phyloP scores from a whole-genome alignment of 2,888 invertebrate genomes.

The Macaria liturata region DNA sequence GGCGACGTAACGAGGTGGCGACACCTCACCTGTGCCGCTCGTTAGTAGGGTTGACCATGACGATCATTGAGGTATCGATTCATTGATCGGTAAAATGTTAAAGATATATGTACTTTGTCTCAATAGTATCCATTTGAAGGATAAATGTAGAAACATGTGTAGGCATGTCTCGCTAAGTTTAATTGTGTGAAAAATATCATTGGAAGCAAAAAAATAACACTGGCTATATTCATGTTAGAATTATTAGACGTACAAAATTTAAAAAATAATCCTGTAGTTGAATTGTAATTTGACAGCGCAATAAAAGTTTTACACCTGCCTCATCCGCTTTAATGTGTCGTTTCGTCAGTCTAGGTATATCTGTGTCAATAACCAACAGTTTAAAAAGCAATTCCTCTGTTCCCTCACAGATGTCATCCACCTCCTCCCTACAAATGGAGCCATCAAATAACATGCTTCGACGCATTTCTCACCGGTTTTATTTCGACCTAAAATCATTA shows the following conservation, averaged over 20 bases:
- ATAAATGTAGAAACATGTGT: no score
- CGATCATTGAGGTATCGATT: constrained; percentile 26
- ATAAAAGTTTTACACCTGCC: constrained; percentile 13
- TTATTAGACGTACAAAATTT: no score
- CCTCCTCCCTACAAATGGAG: constrained; percentile 10
- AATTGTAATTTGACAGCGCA: not conserved
- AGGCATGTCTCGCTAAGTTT: no score
- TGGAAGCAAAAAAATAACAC: no score
- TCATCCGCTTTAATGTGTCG: constrained; percentile 3
- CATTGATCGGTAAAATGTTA: no score
- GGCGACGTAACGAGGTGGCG: constrained; percentile 72
- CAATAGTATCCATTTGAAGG: no score
- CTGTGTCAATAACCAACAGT: constrained; percentile 11
- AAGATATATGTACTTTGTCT: no score
- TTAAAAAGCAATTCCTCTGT: constrained; percentile 19
- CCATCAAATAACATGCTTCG: constrained; percentile 19
- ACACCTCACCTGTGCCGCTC: constrained; percentile 70
- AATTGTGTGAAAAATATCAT: no score
- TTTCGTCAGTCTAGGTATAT: constrained; percentile 2
- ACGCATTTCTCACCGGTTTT: constrained; percentile 17
- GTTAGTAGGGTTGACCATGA: constrained; percentile 55
- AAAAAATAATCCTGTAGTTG: not conserved
- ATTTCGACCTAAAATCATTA: constrained; percentile 22
- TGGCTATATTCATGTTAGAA: no score
- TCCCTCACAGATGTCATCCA: constrained; percentile 15